Percentiles rank a stretch among this genome's conserved stretches.
phyloP scores from a whole-genome alignment of 2,888 invertebrate species.

The Chaetoderma sp. region DNA sequence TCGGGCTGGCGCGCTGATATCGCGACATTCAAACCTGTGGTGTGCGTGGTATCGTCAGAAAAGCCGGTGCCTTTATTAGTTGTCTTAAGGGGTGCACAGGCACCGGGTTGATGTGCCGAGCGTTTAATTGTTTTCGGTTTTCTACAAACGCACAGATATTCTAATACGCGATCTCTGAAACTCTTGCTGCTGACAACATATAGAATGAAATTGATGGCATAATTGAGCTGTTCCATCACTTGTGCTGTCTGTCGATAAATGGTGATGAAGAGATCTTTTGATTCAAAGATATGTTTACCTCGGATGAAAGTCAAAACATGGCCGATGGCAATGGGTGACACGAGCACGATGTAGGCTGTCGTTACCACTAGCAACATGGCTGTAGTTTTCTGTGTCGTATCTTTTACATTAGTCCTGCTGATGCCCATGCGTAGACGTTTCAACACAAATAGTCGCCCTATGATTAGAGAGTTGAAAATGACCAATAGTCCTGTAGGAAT shows the following conservation, averaged over 20 bases:
- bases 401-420: conserved; percentile 6
- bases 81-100: no score
- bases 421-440: conserved; percentile 17
- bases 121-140: no score
- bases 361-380: conserved; percentile 45
- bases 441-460: conserved; percentile 21
- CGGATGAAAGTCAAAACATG: conserved; percentile 41
- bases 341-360: conserved; percentile 44
- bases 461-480: conserved; percentile 38
- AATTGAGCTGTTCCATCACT: conserved; percentile 50
- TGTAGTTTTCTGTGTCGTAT: conserved; percentile 34
- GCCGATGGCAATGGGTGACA: conserved; percentile 40
- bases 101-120: no score
- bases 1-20: no score
- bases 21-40: no score
- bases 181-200: conserved; percentile 46
- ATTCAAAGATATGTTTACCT: conserved; percentile 40
- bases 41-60: no score
- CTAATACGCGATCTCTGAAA: conserved; percentile 36
- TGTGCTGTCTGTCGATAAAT: conserved; percentile 45
- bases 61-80: no score
- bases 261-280: conserved; percentile 30
- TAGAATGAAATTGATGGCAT: conserved; percentile 53
- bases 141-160: conserved; percentile 23
- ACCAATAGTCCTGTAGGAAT: conserved; percentile 39